phyloP scores from a whole-genome alignment of 2,888 invertebrate species.

The Thelaira solivaga region DNA sequence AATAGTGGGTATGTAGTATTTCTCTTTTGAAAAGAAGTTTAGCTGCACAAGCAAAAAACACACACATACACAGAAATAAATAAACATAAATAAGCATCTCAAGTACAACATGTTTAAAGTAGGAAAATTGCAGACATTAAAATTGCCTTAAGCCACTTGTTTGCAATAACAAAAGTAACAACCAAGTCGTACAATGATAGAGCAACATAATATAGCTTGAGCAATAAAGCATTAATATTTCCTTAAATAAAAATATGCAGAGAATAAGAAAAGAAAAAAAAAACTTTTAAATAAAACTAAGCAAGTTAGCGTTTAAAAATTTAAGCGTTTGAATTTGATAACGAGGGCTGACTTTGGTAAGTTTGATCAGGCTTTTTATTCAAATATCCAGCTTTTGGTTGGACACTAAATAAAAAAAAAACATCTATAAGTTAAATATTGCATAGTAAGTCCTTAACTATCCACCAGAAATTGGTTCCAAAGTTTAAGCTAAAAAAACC shows the following conservation, averaged over 20 bases:
- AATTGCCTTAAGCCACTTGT: conserved; percentile 62
- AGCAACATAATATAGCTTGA: conserved; percentile 29
- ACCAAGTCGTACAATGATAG: conserved; percentile 38
- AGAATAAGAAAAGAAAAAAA: not conserved
- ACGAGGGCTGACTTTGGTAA: no score
- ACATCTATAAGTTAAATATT: no score
- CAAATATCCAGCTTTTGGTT: no score
- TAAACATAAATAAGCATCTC: conserved; percentile 43
- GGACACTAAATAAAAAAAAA: no score
- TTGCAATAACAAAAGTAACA: conserved; percentile 58
- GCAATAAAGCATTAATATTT: conserved; percentile 51
- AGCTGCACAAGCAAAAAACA: not conserved
- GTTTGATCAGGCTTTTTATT: no score
- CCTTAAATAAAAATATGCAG: conserved; percentile 41
- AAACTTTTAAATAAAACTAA: not conserved
- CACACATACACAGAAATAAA: not conserved
- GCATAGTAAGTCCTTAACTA: no score
- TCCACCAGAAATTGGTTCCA: no score
- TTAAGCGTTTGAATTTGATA: no score
- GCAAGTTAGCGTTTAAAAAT: not conserved
- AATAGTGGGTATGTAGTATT: not conserved
- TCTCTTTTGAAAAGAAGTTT: not conserved
- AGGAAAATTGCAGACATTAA: conserved; percentile 61
- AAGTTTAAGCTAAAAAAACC: no score
- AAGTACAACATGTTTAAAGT: conserved; percentile 52